phyloP scores from a whole-genome alignment of 2,888 invertebrate species.

The Gymnocheta viridis region DNA sequence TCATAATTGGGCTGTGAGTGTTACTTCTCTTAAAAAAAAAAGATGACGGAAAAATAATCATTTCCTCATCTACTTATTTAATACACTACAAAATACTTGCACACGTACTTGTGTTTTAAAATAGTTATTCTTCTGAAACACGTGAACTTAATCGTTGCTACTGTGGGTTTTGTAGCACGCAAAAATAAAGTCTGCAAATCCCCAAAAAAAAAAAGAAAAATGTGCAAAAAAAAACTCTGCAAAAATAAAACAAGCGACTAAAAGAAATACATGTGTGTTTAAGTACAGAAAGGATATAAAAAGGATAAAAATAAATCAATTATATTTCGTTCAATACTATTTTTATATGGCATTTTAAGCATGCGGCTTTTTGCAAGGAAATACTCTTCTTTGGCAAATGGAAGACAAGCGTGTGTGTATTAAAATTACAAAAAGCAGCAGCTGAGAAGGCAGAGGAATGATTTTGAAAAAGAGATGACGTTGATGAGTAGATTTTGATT shows the following conservation, averaged over 20 bases:
- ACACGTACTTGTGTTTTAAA: background rate
- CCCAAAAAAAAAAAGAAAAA: background rate
- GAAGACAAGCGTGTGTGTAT: slow-evolving; percentile 42
- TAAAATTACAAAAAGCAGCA: background rate
- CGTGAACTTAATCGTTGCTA: slow-evolving; percentile 67
- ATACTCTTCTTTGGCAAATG: slow-evolving; percentile 57
- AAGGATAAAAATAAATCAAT: slow-evolving; percentile 68
- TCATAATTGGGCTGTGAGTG: too few relatives aligned
- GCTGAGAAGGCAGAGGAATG: background rate
- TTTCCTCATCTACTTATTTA: background rate
- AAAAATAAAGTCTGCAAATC: slow-evolving; percentile 2
- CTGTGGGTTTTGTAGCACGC: slow-evolving; percentile 38
- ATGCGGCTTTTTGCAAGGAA: slow-evolving; percentile 56
- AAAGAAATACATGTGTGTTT: background rate
- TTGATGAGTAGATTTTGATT: slow-evolving; percentile 50
- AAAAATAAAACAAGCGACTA: slow-evolving; percentile 40
- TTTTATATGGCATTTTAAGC: slow-evolving; percentile 61
- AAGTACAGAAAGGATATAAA: slow-evolving; percentile 53
- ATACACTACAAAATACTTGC: background rate
- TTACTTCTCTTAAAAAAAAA: background rate
- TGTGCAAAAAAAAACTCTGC: slow-evolving; percentile 37
- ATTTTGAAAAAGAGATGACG: slow-evolving; percentile 5
- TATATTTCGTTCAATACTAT: slow-evolving; percentile 61
- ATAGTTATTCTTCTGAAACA: slow-evolving; percentile 34
- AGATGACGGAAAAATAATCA: background rate